Conservation (phyloP, 35 echinoderm and acorn worm species). For the Anneissia japonica region DNA sequence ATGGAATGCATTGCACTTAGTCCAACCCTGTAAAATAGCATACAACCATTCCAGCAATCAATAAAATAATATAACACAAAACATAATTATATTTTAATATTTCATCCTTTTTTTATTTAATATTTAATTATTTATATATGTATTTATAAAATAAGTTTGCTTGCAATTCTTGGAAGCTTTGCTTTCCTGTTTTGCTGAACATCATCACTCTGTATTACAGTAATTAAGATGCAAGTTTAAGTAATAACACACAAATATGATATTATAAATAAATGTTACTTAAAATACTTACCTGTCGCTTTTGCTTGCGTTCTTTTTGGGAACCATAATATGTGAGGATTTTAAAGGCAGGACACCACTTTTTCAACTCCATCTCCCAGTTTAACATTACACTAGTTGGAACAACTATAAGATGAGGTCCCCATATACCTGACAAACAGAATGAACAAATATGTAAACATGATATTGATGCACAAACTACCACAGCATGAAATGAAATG, state of each 20-base stretch:
- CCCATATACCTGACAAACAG: constrained; percentile 65
- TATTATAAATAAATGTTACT: too few relatives aligned
- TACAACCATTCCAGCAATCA: too few relatives aligned
- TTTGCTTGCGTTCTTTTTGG: constrained; percentile 90
- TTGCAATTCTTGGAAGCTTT: too few relatives aligned
- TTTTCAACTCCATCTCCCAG: constrained; percentile 95
- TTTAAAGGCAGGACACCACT: constrained; percentile 99
- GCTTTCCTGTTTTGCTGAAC: too few relatives aligned
- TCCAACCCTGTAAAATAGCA: constrained; percentile 77
- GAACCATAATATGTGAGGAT: constrained; percentile 95
- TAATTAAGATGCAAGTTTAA: too few relatives aligned
- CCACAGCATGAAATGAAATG: constrained; percentile 16
- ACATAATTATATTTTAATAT: too few relatives aligned
- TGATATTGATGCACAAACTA: background rate
- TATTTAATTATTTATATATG: too few relatives aligned
- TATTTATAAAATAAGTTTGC: too few relatives aligned
- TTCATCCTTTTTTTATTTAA: too few relatives aligned
- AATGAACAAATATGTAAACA: background rate
- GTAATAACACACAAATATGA: too few relatives aligned
- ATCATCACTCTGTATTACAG: too few relatives aligned
- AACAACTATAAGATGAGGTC: constrained; percentile 89
- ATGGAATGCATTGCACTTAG: constrained; percentile 98
- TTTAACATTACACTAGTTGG: constrained; percentile 97
- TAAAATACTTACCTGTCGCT: constrained; percentile 82
- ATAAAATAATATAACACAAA: too few relatives aligned